These are phyloP conservation scores for Erebia epiphron DNA, from an alignment of 2,888 invertebrate species.

Conservation along the genomic window DNA sequence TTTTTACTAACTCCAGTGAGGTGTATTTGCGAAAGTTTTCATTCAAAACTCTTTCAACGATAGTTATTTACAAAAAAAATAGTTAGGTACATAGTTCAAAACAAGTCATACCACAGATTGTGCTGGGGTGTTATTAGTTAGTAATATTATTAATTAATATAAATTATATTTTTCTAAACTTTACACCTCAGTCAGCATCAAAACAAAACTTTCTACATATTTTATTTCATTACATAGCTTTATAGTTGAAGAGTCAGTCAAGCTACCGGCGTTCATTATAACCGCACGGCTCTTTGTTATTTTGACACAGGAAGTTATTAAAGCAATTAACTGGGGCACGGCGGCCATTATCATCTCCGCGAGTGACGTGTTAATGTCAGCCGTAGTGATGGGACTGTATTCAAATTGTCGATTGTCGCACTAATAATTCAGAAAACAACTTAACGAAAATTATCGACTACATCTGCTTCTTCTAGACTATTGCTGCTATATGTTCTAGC, in stretches of 20 bases:
- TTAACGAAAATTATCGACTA: too few species aligned
- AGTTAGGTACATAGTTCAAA: too few species aligned
- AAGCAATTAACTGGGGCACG: constrained; percentile 81
- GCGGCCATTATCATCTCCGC: constrained; percentile 80
- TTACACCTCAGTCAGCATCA: constrained; percentile 5
- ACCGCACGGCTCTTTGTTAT: constrained; percentile 74
- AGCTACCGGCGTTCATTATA: constrained; percentile 38
- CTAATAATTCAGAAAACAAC: not conserved
- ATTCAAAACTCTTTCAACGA: too few species aligned
- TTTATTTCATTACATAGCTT: constrained; percentile 22
- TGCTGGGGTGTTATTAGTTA: too few species aligned
- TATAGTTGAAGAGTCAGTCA: constrained; percentile 29
- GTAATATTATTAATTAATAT: not conserved
- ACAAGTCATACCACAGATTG: too few species aligned
- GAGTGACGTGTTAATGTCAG: constrained; percentile 80
- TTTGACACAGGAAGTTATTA: constrained; percentile 84
- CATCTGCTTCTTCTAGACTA: too few species aligned
- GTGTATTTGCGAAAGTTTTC: too few species aligned
- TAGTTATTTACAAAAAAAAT: too few species aligned
- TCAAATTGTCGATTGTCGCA: constrained; percentile 23
- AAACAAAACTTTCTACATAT: constrained; percentile 28
- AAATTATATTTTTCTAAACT: constrained; percentile 4
- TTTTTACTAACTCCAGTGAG: too few species aligned
- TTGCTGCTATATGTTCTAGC: too few species aligned
- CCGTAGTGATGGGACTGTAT: constrained; percentile 60